phyloP scores from a whole-genome alignment of 2,888 invertebrate species.

The Rhingia campestris region DNA sequence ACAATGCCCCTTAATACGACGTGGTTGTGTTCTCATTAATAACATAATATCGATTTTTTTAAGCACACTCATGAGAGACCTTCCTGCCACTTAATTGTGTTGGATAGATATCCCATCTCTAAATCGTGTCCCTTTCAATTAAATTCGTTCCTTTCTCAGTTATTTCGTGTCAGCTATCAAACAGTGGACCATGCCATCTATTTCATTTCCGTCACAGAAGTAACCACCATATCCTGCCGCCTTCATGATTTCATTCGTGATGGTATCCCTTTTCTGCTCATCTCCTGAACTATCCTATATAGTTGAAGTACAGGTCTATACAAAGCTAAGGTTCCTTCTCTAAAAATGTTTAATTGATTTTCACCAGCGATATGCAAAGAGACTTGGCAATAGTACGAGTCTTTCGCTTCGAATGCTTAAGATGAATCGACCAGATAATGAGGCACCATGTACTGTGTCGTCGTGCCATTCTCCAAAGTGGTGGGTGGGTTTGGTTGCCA shows the following conservation, averaged over 20 bases:
- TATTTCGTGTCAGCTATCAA: conserved; percentile 43
- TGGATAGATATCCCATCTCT: not conserved
- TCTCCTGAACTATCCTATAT: conserved; percentile 3
- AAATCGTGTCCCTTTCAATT: conserved; percentile 10
- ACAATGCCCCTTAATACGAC: too few species aligned
- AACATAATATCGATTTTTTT: not conserved
- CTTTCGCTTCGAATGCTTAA: conserved; percentile 31
- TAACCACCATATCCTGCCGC: not conserved
- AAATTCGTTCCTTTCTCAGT: conserved; percentile 23
- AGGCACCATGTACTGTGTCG: conserved; percentile 28
- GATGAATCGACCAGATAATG: conserved; percentile 57
- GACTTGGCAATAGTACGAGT: conserved; percentile 17
- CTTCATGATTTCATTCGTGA: conserved; percentile 44
- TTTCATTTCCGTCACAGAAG: conserved; percentile 1
- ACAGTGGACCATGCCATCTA: conserved; percentile 33
- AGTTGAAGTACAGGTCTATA: not conserved
- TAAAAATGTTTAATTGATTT: conserved; percentile 65
- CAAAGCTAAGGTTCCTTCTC: not conserved
- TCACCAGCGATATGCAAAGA: conserved; percentile 37
- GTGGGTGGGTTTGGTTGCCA: not conserved
- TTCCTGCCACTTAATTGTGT: not conserved
- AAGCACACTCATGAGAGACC: not conserved
- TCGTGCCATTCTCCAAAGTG: conserved; percentile 8
- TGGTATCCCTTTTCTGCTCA: conserved; percentile 13
- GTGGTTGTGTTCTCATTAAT: too few species aligned